Conservation (phyloP, 2,888 invertebrate genomes). For the Punctoribates punctum region DNA sequence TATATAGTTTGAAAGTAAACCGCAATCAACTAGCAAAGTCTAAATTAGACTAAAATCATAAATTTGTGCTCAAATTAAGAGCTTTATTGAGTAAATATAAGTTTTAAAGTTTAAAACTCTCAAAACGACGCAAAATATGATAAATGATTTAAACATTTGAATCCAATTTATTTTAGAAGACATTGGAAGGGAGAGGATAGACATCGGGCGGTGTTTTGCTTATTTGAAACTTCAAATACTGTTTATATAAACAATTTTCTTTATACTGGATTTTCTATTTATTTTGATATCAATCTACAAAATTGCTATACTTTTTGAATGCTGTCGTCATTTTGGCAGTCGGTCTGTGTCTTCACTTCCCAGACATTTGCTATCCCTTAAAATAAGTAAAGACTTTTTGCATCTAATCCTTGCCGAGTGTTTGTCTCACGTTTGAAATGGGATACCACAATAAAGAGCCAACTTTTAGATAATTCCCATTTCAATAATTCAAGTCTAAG, state of each 20-base stretch:
- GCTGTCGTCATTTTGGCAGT: neutral
- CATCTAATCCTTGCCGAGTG: neutral
- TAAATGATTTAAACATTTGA: conserved; percentile 11
- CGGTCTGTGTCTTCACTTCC: neutral
- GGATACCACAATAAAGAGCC: neutral
- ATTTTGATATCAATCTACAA: conserved; percentile 18
- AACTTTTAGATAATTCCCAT: too few species aligned
- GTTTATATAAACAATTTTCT: conserved; percentile 27
- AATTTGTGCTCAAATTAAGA: neutral
- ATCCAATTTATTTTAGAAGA: neutral
- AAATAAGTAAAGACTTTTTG: neutral
- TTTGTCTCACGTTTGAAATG: neutral
- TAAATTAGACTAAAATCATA: neutral
- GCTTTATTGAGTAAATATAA: conserved; percentile 11
- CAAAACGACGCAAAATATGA: neutral
- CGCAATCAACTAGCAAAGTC: too few species aligned
- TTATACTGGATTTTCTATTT: conserved; percentile 15
- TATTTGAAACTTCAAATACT: conserved; percentile 24
- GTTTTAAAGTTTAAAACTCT: neutral
- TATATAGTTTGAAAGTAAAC: too few species aligned
- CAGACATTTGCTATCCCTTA: neutral
- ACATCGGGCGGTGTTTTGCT: conserved; percentile 23
- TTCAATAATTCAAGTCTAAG: too few species aligned
- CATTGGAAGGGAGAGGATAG: neutral
- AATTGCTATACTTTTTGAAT: neutral